A percentile compares a stretch with the other conserved stretches of the same genome.
These are phyloP conservation scores for Musca domestica DNA, from an alignment of 1,140 invertebrate genomes.

Conservation along the genomic window DNA sequence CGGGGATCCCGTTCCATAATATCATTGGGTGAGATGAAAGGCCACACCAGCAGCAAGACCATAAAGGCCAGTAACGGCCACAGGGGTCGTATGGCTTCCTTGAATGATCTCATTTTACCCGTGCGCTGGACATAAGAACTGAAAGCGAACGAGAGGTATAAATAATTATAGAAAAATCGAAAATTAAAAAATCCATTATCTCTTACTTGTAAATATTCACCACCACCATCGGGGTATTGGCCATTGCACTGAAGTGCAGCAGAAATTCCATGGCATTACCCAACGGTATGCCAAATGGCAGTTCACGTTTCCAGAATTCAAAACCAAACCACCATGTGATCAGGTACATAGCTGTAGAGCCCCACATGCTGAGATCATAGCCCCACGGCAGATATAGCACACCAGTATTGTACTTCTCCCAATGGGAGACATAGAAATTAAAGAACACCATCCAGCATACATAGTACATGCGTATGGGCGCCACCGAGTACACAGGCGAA, in stretches of 20 bases:
- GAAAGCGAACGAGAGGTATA: constrained; percentile 34
- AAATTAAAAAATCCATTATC: constrained; percentile 57
- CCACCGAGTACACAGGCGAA: constrained; percentile 63
- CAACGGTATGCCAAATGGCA: constrained; percentile 66
- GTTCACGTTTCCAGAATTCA: constrained; percentile 76
- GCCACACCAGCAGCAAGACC: constrained; percentile 74
- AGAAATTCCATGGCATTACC: constrained; percentile 79
- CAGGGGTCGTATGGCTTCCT: constrained; percentile 79
- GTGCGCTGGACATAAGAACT: constrained; percentile 76
- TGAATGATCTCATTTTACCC: constrained; percentile 75
- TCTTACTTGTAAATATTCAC: constrained; percentile 86
- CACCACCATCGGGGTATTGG: constrained; percentile 82
- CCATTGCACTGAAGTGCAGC: constrained; percentile 78
- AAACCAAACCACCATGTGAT: constrained; percentile 65
- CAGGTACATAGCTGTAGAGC: constrained; percentile 48
- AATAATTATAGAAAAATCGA: constrained; percentile 23
- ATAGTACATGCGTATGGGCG: constrained; percentile 75
- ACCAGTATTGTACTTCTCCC: constrained; percentile 98
- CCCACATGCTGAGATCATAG: constrained; percentile 91
- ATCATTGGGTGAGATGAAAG: constrained; percentile 69
- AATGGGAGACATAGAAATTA: constrained; percentile 93
- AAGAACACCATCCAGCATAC: constrained; percentile 87
- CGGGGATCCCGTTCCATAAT: constrained; percentile 81
- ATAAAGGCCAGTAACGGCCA: constrained; percentile 76
- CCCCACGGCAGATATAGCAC: constrained; percentile 94